Evolutionary conservation across 2,888 invertebrate genomes (phyloP), one percentile per base, ranked within the genome.

Genomic region (Cremastinae sp.): DNA sequence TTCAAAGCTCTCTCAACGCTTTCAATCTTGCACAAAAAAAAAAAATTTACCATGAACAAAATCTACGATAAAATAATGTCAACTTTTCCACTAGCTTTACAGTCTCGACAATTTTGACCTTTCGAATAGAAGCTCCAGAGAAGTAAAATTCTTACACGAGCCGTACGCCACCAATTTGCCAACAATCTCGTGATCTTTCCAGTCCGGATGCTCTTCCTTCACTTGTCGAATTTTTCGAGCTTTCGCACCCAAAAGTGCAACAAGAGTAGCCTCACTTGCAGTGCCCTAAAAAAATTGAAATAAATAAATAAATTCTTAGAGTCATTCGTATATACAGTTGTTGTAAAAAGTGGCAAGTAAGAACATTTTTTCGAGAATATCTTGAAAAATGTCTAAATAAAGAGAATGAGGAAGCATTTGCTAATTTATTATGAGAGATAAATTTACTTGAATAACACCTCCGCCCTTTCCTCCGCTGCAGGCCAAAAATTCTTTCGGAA

Each of bases 121-220:
- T n/a, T n/a, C n/a, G n/a, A n/a, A n/a, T n/a, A n/a, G n/a, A n/a
- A n/a, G n/a, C n/a, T n/a, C n/a, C n/a, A n/a, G n/a, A n/a, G n/a
- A n/a, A n/a, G n/a, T n/a, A n/a, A n/a, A n/a, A n/a, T n/a, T n/a
- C n/a, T n/a, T n/a, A n/a, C n/a, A n/a, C n/a, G n/a, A n/a, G 90
- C 96, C 96, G 87, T 96, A 96, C 20, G 97, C 98, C 92, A 98
- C 98, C 65, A 98, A 91, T 90, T 97, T 97, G 7, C 97, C 96
- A 39, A 98, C 91, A 56, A 98, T 91, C 39, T 95, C 93, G 0
- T 97, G 97, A 88, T 98, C 98, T n/a, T n/a, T n/a, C n/a, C n/a
- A n/a, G 89, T 97, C 97, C 20, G 96, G 94, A 82, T 95, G 95
- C 1, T 84, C 84, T 79, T 95, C 94, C 89, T 97, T 97, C 28